Percentiles rank a stretch among this genome's conserved stretches.
phyloP scores from a whole-genome alignment of 2,797 vertebrate species.

The Lacerta viridis region DNA sequence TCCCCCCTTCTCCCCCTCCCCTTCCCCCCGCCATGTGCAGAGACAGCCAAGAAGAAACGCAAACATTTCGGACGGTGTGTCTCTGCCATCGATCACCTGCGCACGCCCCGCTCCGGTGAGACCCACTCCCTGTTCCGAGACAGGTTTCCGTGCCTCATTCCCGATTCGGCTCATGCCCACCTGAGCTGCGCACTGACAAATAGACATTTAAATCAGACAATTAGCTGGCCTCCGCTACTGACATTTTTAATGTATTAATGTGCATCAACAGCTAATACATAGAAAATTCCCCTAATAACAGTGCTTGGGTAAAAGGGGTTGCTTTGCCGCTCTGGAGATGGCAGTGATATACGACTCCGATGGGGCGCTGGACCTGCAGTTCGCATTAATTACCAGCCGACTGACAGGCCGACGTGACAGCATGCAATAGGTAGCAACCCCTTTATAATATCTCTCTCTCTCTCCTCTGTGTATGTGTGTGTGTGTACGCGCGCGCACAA shows the following conservation, averaged over 20 bases:
- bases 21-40: background rate
- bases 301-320: constrained; percentile 56
- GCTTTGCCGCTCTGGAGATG: constrained; percentile 66
- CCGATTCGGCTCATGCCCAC: constrained; percentile 71
- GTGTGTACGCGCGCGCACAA: background rate
- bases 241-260: constrained; percentile 81
- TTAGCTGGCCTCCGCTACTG: constrained; percentile 75
- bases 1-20: background rate
- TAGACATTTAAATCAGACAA: constrained; percentile 86
- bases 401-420: constrained; percentile 77
- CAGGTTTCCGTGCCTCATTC: constrained; percentile 69
- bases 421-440: constrained; percentile 33
- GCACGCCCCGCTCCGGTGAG: constrained; percentile 14
- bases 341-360: constrained; percentile 80
- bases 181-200: constrained; percentile 80
- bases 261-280: constrained; percentile 76
- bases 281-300: constrained; percentile 72
- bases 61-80: constrained; percentile 14
- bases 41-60: constrained; percentile 47
- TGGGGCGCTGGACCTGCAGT: constrained; percentile 74
- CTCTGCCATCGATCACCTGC: constrained; percentile 31
- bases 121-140: background rate
- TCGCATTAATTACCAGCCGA: constrained; percentile 82
- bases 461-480: background rate
- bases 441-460: constrained; percentile 32